Evolutionary conservation across 2,888 invertebrate species (phyloP), one percentile per base, ranked within the genome.

Genomic region (Ctenicera cuprea): DNA sequence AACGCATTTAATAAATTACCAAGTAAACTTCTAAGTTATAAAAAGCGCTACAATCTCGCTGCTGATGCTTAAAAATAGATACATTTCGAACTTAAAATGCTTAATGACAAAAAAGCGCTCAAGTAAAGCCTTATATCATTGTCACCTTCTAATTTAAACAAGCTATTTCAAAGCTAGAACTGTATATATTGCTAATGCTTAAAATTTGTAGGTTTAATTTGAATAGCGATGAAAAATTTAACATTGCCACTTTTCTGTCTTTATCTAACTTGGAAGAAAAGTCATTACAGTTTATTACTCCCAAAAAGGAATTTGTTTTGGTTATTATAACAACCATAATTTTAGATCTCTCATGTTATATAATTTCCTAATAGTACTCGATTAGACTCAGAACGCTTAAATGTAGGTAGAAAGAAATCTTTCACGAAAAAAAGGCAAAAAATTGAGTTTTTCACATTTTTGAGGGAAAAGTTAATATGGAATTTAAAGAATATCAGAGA

Each of bases 131-230:
- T 54, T 54, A 54, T 14, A 54, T 54, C 54, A 54, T 54, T 54
- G 54, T 54, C 54, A 30, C 54, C 22, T 54, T 30, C 54, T 16
- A 54, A 54, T 33, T 54, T 54, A 54, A 30, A 30, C 26, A 54
- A 30, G 54, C 54, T 54, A 14, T 30, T 30, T 54, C 54, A 54
- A 54, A 30, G 30, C 33, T 26, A 22, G 22, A 26, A 45, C 18
- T 45, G 8, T 45, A 14, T 45, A 12, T 22, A 1, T 50, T 26
- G 22, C 16, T 50, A 26, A 20, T 12, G 22, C 54, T 16, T 30
- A 52, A 26, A 52, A 52, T 52, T 52, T 52, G 11, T 26, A 26
- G n/a, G 8, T 54, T 30, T 54, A 30, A 54, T 54, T 54, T 54
- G 14, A 14, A 5, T 5, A 9, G 54, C 12, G 54, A 16, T 30